Evolutionary conservation across 2,797 vertebrate genomes (phyloP), one percentile per base, ranked within the genome.

Genomic region (Eremophila alpestris): DNA sequence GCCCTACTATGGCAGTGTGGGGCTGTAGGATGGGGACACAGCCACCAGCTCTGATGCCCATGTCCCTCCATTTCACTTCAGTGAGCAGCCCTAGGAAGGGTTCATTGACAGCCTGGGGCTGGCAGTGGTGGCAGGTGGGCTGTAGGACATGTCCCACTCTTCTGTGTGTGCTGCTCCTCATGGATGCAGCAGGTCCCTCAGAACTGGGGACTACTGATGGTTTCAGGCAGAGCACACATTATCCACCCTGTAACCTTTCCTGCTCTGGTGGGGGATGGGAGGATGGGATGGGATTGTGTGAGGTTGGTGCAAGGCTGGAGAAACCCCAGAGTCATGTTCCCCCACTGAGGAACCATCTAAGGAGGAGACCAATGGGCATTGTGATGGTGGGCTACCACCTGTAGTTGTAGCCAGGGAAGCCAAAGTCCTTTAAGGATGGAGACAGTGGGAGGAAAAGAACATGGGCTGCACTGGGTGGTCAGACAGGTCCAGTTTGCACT

Each of bases 401-500:
- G 97, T 98, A 99, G 90, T 98, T 98, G 95, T 98, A 99, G 49
- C 99, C 98, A 0, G 97, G 29, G 93, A 98, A 19, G 93, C 93
- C 26, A 95, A 96, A 89, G 97, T 93, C 64, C 98, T 98, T 84
- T 98, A 97, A 22, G 98, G 94, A 70, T 99, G 98, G 9, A 99
- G 98, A 58, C 98, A 55, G 32, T 98, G 97, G 94, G 99, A 99
- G n/a, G 98, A 98, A 38, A 38, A 78, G 99, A 99, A 15, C 95
- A 97, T 23, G 98, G 98, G 83, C 98, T 98, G 92, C 99, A 99
- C 27, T 97, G 30, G 1, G 98, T 98, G 20, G 2, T 97, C 92
- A 8, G 98, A 97, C 84, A 98, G 71, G 93, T 99, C 98, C 70
- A 99, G 97, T 95, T 99, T 97, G 94, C 99, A 99, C 52, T 46